phyloP scores from a whole-genome alignment of 2,888 invertebrate species.

The Arenicola marina region DNA sequence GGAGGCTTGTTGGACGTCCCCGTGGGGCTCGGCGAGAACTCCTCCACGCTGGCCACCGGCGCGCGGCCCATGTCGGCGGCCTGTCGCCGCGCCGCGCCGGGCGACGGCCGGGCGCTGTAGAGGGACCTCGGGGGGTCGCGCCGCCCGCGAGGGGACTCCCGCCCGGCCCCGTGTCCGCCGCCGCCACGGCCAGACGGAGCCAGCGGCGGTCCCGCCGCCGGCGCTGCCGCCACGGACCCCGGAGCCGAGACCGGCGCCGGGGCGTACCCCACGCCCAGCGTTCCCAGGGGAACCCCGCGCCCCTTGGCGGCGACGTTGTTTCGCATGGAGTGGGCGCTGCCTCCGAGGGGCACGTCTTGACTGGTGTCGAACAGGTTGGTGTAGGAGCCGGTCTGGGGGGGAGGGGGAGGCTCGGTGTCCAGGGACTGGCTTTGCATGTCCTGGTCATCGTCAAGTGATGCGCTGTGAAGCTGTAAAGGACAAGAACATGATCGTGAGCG shows the following conservation, averaged over 20 bases:
- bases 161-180: neutral
- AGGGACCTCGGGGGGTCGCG: conserved; percentile 1
- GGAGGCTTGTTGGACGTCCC: conserved; percentile 3
- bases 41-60: conserved; percentile 22
- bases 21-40: conserved; percentile 18
- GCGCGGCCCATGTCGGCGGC: neutral
- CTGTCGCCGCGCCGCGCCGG: neutral
- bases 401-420: conserved; percentile 23
- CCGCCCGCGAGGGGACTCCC: neutral
- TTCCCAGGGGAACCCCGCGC: neutral
- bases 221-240: neutral
- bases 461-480: neutral
- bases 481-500: no score
- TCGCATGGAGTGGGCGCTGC: conserved; percentile 34
- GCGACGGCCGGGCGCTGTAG: conserved; percentile 16
- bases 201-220: no score
- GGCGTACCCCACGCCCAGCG: neutral
- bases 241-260: neutral
- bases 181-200: no score
- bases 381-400: conserved; percentile 27
- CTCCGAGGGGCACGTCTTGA: conserved; percentile 32
- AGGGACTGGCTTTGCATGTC: conserved; percentile 19
- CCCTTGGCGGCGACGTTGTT: no score
- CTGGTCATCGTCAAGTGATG: neutral
- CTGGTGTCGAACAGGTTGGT: conserved; percentile 30